Conservation (phyloP, 2,113 vertebrate genomes). For the Phyllostomus hastatus region DNA sequence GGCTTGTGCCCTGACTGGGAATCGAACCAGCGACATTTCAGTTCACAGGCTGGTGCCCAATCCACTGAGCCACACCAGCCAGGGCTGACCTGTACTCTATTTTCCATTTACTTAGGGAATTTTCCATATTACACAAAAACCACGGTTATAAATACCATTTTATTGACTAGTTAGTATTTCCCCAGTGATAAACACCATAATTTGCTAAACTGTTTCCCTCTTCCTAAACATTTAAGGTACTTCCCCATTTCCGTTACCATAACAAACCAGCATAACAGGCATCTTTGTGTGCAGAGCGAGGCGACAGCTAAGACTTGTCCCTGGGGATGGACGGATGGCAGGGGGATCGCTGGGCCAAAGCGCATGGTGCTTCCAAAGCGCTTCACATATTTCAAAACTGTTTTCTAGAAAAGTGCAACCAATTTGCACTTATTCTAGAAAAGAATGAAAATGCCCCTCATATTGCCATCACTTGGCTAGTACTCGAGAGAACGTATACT, state of each 20-base stretch:
- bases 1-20: too few relatives aligned
- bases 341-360: background rate
- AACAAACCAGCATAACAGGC: background rate
- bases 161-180: background rate
- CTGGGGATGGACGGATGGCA: background rate
- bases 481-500: background rate
- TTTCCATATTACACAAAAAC: background rate
- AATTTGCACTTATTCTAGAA: background rate
- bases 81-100: too few relatives aligned
- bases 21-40: too few relatives aligned
- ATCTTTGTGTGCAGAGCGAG: background rate
- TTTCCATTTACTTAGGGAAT: background rate
- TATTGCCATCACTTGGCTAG: background rate
- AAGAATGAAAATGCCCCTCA: background rate
- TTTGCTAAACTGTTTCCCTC: background rate
- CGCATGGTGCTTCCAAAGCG: background rate
- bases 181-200: background rate
- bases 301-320: background rate
- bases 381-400: slow-evolving; percentile 2
- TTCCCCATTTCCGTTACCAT: background rate
- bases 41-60: too few relatives aligned
- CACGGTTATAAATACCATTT: background rate
- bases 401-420: background rate
- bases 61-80: too few relatives aligned
- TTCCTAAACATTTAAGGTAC: background rate